These are phyloP conservation scores for Prionailurus bengalensis DNA, from an alignment of 2,113 vertebrate genomes.

Conservation along the genomic window DNA sequence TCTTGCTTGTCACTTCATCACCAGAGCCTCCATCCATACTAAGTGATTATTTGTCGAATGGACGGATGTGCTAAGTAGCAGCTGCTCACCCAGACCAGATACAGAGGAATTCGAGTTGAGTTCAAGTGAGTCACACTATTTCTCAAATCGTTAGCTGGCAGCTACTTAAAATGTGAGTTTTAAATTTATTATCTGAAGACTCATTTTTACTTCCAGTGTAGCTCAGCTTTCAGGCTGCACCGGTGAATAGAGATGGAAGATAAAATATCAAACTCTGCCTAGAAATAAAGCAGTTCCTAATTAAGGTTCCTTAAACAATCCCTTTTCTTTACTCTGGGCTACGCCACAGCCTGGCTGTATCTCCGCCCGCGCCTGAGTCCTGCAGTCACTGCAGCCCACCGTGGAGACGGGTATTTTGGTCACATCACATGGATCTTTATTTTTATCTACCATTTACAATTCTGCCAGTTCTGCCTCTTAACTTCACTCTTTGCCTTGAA, in stretches of 20 bases:
- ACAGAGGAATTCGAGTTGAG: background rate
- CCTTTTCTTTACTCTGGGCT: background rate
- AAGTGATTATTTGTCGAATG: background rate
- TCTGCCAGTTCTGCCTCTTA: background rate
- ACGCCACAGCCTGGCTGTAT: background rate
- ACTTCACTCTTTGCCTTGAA: background rate
- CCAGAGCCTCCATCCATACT: background rate
- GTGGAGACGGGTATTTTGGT: background rate
- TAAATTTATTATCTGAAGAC: background rate
- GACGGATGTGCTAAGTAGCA: background rate
- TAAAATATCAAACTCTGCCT: background rate
- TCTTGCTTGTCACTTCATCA: background rate
- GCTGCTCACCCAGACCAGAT: background rate
- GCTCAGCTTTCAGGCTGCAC: background rate
- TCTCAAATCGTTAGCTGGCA: background rate
- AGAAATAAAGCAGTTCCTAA: background rate
- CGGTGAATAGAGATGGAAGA: background rate
- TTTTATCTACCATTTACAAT: conserved; percentile 14
- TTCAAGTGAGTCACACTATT: background rate
- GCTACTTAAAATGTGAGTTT: background rate
- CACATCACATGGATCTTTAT: background rate
- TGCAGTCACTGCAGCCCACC: background rate
- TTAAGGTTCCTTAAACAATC: background rate
- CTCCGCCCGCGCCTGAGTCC: background rate
- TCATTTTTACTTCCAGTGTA: background rate